phyloP scores from a whole-genome alignment of 2,888 invertebrate species.

The Limnephilus rhombicus region DNA sequence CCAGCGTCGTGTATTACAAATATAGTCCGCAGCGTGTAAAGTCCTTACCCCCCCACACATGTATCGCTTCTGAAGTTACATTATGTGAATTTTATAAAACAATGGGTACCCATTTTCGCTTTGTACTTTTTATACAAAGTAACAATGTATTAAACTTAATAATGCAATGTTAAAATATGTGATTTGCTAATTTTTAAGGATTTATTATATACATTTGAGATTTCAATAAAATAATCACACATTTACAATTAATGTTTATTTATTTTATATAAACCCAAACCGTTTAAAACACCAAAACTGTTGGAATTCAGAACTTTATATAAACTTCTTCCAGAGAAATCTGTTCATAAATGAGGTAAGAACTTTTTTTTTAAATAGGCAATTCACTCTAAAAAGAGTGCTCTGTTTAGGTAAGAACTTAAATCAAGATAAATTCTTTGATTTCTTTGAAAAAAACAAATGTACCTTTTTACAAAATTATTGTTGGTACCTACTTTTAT shows the following conservation, averaged over 20 bases:
- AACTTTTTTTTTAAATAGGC: too few species aligned
- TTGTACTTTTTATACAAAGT: conserved; percentile 66
- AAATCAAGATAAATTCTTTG: too few species aligned
- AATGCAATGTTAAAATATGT: conserved; percentile 63
- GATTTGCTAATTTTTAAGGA: conserved; percentile 63
- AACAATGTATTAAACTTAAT: conserved; percentile 56
- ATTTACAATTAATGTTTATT: conserved; percentile 54
- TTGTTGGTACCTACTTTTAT: too few species aligned
- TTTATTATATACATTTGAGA: conserved; percentile 62
- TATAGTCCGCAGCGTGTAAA: not conserved
- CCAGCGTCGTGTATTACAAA: not conserved
- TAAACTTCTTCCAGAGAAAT: too few species aligned
- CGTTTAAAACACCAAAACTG: too few species aligned
- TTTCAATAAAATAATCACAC: conserved; percentile 64
- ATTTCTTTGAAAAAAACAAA: too few species aligned
- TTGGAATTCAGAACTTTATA: too few species aligned
- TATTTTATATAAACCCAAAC: not conserved
- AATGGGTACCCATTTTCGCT: conserved; percentile 57
- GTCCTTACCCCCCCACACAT: not conserved
- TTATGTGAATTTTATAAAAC: conserved; percentile 36
- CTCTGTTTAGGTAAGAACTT: too few species aligned
- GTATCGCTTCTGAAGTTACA: conserved; percentile 37
- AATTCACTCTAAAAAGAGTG: too few species aligned
- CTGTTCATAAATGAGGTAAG: too few species aligned
- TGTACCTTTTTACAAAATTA: too few species aligned